Base-by-base conservation (phyloP, 2,888 invertebrate species). In the Caenorhabditis sp. region DNA sequence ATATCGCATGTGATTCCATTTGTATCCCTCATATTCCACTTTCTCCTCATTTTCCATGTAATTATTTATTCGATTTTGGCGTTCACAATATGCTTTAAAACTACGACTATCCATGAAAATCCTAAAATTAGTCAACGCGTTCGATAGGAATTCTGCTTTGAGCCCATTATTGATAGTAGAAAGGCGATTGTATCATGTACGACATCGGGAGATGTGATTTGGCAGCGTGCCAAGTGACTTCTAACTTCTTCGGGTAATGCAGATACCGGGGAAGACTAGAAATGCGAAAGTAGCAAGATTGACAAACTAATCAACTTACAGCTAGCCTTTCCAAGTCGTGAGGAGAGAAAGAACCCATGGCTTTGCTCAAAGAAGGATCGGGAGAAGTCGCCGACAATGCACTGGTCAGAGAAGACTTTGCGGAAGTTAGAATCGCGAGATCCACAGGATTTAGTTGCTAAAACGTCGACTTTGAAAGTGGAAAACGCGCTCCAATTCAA, bases 331-430 rank as follows among this genome's bases (percentile, higher is more conserved):
- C 62, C 35, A 82, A 40, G 53, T 82, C 82, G 4, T 78, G 51
- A 1, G 69, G 78, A 13, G 61, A 58, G 65, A 82, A 82, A 35
- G 74, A 50, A 28, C 82, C 78, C 82, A 82, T 82, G n/a, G 82
- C 78, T 51, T 76, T 77, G 55, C 74, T 74, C 53, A 82, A n/a
- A 2, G 44, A 11, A 4, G 67, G 51, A 53, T 82, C 79, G 0
- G 82, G 82, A 2, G 44, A 9, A 8, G 24, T 62, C 11, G 60
- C 28, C 11, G 72, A 55, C 0, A 82, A 56, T 5, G 78, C 74
- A 9, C 58, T 28, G 1, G 78, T 69, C 13, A 82, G 32, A 1
- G 78, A 69, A 8, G 58, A n/a, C n/a, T 74, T 74, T 1, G 82
- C 72, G 1, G 78, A 62, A 4, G 65, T 69, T 3, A 82, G 20